Evolutionary conservation across 2,888 invertebrate species (phyloP).

Genomic region (Eustalomyia histrio): DNA sequence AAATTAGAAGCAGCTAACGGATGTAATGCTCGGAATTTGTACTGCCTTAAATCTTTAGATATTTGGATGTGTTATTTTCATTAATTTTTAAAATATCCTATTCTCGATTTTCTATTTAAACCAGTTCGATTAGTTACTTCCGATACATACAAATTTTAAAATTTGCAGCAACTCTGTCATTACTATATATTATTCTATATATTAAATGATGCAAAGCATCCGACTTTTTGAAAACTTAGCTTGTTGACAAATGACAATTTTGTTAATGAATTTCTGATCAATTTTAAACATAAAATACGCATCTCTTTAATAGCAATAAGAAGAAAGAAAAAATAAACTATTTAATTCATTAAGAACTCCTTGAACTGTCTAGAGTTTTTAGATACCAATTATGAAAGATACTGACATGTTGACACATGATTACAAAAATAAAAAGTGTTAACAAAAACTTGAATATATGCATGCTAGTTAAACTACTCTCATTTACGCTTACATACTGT

Average conservation of each 20-base stretch:
- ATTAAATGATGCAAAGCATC: neutral
- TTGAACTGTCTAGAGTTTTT: constrained; percentile 56
- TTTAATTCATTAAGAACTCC: constrained; percentile 58
- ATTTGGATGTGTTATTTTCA: no score
- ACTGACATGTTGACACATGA: constrained; percentile 56
- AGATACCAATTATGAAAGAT: constrained; percentile 50
- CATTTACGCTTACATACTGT: no score
- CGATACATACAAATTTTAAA: neutral
- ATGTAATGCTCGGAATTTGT: no score
- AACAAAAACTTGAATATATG: constrained; percentile 29
- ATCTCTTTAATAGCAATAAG: constrained; percentile 15
- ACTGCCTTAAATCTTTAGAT: no score
- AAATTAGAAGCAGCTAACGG: no score
- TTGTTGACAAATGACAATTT: constrained; percentile 60
- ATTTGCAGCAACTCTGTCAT: neutral
- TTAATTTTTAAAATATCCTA: no score
- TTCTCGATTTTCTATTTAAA: no score
- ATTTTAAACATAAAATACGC: constrained; percentile 22
- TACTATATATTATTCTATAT: neutral
- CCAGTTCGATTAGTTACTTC: no score
- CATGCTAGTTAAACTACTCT: no score
- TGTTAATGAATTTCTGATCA: constrained; percentile 55
- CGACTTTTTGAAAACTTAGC: constrained; percentile 34
- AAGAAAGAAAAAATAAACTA: constrained; percentile 41
- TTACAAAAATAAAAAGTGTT: constrained; percentile 1